Evolutionary conservation across 2,113 vertebrate species (phyloP).

Genomic region (Leucoraja erinaceus): DNA sequence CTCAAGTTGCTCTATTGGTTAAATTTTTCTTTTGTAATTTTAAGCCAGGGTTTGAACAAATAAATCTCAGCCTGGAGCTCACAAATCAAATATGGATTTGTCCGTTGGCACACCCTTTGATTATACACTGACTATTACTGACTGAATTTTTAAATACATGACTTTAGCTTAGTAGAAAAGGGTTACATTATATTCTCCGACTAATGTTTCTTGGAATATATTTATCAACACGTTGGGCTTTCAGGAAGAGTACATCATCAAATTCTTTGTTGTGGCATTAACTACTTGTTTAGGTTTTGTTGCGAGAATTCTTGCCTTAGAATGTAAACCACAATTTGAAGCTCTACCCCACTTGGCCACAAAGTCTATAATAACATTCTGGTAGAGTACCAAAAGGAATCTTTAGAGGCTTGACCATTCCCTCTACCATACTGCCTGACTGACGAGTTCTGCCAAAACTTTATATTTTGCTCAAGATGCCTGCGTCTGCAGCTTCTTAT

Average conservation of each 20-base stretch:
- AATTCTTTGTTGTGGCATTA: background rate
- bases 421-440: no score
- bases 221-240: background rate
- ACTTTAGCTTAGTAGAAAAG: background rate
- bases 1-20: background rate
- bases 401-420: no score
- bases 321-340: background rate
- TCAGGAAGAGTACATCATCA: background rate
- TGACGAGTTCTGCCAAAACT: no score
- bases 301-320: background rate
- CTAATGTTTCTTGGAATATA: background rate
- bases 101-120: background rate
- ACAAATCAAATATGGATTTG: background rate
- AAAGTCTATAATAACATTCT: background rate
- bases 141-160: background rate
- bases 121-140: background rate
- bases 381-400: background rate
- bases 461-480: no score
- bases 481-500: no score
- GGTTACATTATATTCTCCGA: background rate
- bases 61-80: background rate
- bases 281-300: background rate
- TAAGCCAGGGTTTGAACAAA: background rate
- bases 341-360: background rate
- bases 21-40: background rate